Percentiles rank a stretch among this genome's conserved stretches.
These are phyloP conservation scores for Heterodera carotae DNA, from an alignment of 1,140 invertebrate genomes.

Conservation along the genomic window DNA sequence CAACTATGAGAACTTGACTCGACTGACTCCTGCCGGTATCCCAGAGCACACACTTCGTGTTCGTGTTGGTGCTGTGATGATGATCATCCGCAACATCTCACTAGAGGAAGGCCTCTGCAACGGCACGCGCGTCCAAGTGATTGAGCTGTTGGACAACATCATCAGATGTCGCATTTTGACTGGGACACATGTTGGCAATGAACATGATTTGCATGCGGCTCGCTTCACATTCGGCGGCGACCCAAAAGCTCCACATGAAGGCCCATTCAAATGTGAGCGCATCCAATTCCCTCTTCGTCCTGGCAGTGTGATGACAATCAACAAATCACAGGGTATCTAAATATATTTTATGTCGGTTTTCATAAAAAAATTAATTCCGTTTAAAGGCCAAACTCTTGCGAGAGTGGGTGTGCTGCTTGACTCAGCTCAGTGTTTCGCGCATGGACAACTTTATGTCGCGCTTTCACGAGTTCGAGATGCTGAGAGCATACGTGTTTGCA, in stretches of 20 bases:
- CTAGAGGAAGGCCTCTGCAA: background rate
- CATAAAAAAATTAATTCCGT: no score
- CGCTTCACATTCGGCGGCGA: background rate
- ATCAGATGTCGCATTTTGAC: background rate
- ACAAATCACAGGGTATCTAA: background rate
- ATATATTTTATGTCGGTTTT: background rate
- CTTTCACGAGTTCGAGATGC: background rate
- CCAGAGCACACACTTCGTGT: background rate
- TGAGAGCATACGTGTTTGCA: background rate
- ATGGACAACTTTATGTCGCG: background rate
- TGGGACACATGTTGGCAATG: background rate
- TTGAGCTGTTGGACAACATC: background rate
- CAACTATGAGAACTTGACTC: background rate
- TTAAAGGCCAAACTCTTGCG: background rate
- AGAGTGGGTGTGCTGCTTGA: background rate
- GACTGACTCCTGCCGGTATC: background rate
- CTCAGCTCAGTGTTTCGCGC: background rate
- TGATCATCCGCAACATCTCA: background rate
- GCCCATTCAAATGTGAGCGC: background rate
- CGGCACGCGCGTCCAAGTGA: background rate
- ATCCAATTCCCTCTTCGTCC: slow-evolving; percentile 5
- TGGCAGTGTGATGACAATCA: slow-evolving; percentile 12
- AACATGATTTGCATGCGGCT: background rate
- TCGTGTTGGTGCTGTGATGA: background rate
- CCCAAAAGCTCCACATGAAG: background rate